phyloP scores from a whole-genome alignment of 2,113 vertebrate genomes.

The Condylura cristata region DNA sequence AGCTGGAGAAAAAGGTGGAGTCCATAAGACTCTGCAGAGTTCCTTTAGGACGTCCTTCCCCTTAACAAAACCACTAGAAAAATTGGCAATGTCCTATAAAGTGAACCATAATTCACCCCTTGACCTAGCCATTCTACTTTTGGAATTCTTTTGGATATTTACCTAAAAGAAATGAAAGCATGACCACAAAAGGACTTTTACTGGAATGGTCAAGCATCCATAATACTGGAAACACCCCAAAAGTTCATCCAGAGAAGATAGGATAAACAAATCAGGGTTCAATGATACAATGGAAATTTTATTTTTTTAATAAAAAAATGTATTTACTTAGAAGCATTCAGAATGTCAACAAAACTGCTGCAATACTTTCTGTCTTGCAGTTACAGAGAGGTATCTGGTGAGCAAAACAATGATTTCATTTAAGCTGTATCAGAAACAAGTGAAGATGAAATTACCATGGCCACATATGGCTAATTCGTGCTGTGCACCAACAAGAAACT shows the following conservation, averaged over 20 bases:
- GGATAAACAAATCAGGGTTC: not conserved
- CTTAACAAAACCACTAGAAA: not conserved
- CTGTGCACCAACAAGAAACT: conserved; percentile 93
- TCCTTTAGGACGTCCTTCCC: too few species aligned
- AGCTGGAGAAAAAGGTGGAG: too few species aligned
- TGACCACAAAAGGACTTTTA: not conserved
- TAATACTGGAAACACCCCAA: not conserved
- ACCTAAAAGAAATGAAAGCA: not conserved
- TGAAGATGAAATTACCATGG: too few species aligned
- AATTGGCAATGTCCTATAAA: not conserved
- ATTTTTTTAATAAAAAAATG: conserved; percentile 85
- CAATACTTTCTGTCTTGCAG: conserved; percentile 75
- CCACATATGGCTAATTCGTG: conserved; percentile 93
- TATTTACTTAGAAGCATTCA: conserved; percentile 98
- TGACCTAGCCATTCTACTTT: not conserved
- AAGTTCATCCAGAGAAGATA: not conserved
- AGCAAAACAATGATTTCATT: too few species aligned
- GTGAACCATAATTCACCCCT: not conserved
- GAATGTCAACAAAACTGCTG: conserved; percentile 97
- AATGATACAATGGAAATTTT: not conserved
- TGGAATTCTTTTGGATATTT: not conserved
- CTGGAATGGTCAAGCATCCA: not conserved
- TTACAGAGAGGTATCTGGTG: too few species aligned
- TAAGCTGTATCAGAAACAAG: too few species aligned
- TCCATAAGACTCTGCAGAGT: too few species aligned